Percentiles rank a stretch among this genome's conserved stretches.
phyloP scores from a whole-genome alignment of 1,140 invertebrate species.

The Triops cancriformis region DNA sequence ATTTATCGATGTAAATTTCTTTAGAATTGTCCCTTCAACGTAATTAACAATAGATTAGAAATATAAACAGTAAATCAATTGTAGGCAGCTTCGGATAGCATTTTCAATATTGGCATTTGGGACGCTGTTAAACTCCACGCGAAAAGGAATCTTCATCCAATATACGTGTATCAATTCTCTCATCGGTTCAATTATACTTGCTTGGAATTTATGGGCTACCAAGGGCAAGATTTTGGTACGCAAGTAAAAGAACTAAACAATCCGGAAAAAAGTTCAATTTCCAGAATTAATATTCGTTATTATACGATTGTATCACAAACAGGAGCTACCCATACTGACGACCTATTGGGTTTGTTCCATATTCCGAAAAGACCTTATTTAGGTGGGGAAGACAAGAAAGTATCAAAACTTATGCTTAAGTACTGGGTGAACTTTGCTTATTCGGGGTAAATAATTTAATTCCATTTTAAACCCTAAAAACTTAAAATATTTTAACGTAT shows the following conservation, averaged over 20 bases:
- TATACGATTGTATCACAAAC: neutral
- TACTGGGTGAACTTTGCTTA: constrained; percentile 17
- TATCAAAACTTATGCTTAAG: constrained; percentile 7
- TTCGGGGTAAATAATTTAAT: constrained; percentile 17
- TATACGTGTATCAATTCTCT: neutral
- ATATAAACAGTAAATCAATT: no score
- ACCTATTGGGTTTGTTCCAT: constrained; percentile 3
- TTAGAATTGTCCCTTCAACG: no score
- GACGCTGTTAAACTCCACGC: neutral
- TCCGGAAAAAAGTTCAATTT: neutral
- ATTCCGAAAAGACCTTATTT: neutral
- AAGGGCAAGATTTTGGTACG: neutral
- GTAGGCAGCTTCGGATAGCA: neutral
- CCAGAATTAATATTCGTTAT: neutral
- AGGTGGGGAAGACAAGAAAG: neutral
- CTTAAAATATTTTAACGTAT: neutral
- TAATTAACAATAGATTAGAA: no score
- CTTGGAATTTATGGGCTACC: neutral
- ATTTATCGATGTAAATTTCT: no score
- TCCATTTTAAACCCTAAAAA: no score
- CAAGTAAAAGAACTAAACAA: neutral
- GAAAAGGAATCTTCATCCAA: neutral
- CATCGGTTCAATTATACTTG: neutral
- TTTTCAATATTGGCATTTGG: neutral
- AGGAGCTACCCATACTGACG: constrained; percentile 16